Conservation (phyloP, 2,888 invertebrate genomes). For the Napeogenes sylphis region DNA sequence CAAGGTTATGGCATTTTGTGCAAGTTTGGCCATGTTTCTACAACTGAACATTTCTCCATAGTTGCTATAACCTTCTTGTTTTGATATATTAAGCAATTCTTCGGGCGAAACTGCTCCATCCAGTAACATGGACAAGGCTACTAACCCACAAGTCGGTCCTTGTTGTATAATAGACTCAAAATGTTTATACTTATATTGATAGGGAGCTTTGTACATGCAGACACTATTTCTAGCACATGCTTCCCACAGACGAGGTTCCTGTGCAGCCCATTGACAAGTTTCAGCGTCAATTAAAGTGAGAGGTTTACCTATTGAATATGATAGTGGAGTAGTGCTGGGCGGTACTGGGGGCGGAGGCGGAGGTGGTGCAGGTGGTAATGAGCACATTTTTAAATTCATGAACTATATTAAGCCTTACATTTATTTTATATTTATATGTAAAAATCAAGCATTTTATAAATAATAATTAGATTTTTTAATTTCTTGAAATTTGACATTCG, state of each 20-base stretch:
- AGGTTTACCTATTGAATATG: conserved; percentile 24
- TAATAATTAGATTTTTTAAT: background rate
- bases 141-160: conserved; percentile 90
- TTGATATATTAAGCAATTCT: conserved; percentile 80
- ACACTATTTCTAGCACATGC: conserved; percentile 77
- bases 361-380: conserved; percentile 52
- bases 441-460: background rate
- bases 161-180: conserved; percentile 67
- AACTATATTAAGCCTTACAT: conserved; percentile 14
- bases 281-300: conserved; percentile 37
- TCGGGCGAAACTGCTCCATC: conserved; percentile 76
- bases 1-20: conserved; percentile 74
- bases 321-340: conserved; percentile 16
- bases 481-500: too few species aligned
- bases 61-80: conserved; percentile 81
- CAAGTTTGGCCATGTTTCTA: conserved; percentile 81
- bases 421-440: conserved; percentile 6
- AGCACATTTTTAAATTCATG: conserved; percentile 49
- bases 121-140: conserved; percentile 89
- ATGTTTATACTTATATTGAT: conserved; percentile 62
- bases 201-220: conserved; percentile 69
- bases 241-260: conserved; percentile 76
- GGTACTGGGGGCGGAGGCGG: conserved; percentile 38
- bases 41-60: conserved; percentile 95
- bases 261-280: conserved; percentile 77